phyloP scores from a whole-genome alignment of 1,140 invertebrate species.

The Micrasema longulum region DNA sequence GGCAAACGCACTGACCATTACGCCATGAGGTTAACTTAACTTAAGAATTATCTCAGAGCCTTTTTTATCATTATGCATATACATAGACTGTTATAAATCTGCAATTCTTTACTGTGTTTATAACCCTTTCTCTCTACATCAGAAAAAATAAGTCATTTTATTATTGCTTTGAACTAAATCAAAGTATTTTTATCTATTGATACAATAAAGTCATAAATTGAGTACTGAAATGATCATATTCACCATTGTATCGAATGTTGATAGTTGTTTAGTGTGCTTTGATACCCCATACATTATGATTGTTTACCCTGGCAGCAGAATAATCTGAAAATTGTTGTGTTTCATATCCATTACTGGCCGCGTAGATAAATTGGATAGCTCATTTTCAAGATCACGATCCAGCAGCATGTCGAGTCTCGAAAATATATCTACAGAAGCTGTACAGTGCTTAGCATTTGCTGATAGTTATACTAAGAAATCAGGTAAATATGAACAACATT shows the following conservation, averaged over 20 bases:
- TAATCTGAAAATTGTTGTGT: conserved; percentile 46
- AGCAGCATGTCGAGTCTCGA: conserved; percentile 97
- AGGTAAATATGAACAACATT: conserved; percentile 69
- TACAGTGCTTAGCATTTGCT: conserved; percentile 95
- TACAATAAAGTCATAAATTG: conserved; percentile 26
- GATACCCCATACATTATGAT: conserved; percentile 10
- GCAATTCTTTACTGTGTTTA: no score
- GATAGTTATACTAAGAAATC: conserved; percentile 95
- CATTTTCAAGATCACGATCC: conserved; percentile 94
- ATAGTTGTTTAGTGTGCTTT: conserved; percentile 25
- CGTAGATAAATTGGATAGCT: conserved; percentile 95
- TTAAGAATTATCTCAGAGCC: no score
- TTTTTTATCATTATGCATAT: no score
- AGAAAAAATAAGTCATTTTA: neutral
- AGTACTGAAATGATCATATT: conserved; percentile 7
- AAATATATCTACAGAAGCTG: conserved; percentile 94
- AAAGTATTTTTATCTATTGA: no score
- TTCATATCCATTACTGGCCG: conserved; percentile 70
- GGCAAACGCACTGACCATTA: no score
- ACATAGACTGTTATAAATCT: no score
- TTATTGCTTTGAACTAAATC: no score
- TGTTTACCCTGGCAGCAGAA: conserved; percentile 32
- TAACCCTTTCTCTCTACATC: neutral
- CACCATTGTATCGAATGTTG: conserved; percentile 16
- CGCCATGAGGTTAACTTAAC: no score